Percentiles rank a stretch among this genome's conserved stretches.
phyloP scores from a whole-genome alignment of 2,113 vertebrate genomes.

The Salminus brasiliensis region DNA sequence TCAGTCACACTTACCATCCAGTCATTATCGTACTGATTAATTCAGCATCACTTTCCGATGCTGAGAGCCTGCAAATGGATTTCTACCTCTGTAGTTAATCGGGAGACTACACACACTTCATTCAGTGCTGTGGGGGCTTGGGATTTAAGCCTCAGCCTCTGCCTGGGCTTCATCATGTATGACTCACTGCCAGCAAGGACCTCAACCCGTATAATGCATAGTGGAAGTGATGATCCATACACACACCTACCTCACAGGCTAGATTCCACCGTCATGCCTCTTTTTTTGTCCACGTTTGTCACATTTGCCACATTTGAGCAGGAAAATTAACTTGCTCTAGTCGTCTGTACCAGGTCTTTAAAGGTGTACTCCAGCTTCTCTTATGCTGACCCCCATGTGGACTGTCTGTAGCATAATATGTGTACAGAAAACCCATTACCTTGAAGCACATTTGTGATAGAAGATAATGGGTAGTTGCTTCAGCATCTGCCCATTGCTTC shows the following conservation, averaged over 20 bases:
- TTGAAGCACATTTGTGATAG: no score
- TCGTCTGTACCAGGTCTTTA: neutral
- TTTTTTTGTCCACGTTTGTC: conserved; percentile 1
- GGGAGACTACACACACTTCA: conserved; percentile 59
- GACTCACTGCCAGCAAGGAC: conserved; percentile 68
- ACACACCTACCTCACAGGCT: conserved; percentile 47
- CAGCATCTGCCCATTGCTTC: no score
- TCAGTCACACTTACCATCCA: neutral
- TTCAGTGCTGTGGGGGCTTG: conserved; percentile 41
- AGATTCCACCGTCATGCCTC: neutral
- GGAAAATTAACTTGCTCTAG: neutral
- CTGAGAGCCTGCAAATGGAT: conserved; percentile 7
- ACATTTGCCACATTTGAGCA: neutral
- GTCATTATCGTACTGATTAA: neutral
- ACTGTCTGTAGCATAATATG: neutral
- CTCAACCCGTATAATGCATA: conserved; percentile 1
- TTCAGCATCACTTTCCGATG: neutral
- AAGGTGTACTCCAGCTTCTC: neutral
- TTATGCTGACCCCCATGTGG: neutral
- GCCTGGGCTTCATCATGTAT: conserved; percentile 66
- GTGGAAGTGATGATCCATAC: conserved; percentile 54
- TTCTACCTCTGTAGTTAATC: conserved; percentile 24
- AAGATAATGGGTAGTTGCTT: no score
- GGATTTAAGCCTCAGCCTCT: conserved; percentile 49
- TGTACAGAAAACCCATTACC: neutral